Conservation (phyloP, 2,888 invertebrate species). For the Polylopha cassiicola region DNA sequence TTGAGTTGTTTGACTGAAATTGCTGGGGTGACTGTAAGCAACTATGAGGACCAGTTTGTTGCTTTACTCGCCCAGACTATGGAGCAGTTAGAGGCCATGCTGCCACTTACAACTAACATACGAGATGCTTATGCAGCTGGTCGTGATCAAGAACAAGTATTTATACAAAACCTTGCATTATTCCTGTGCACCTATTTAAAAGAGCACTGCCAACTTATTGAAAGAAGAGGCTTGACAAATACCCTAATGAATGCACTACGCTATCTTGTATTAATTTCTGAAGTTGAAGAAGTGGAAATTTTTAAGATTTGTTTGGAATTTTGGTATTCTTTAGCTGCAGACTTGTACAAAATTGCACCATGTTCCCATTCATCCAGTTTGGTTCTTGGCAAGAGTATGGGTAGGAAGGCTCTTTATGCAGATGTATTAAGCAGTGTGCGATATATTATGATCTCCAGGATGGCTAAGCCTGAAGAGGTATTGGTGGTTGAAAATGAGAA, state of each 20-base stretch:
- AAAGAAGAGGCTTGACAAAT: constrained; percentile 86
- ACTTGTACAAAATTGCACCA: constrained; percentile 93
- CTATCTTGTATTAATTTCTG: constrained; percentile 94
- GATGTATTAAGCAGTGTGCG: constrained; percentile 92
- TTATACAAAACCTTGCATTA: constrained; percentile 98
- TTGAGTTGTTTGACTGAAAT: constrained; percentile 99
- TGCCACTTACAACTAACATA: constrained; percentile 94
- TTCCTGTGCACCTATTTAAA: constrained; percentile 98
- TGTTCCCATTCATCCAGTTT: constrained; percentile 74
- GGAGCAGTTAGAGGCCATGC: constrained; percentile 93
- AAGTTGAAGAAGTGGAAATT: constrained; percentile 99
- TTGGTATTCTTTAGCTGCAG: constrained; percentile 96
- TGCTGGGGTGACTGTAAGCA: constrained; percentile 91
- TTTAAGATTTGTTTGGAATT: constrained; percentile 99
- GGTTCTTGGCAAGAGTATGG: constrained; percentile 62
- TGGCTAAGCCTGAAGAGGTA: constrained; percentile 99
- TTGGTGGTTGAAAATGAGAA: constrained; percentile 99
- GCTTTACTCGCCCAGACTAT: constrained; percentile 94
- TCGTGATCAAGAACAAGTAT: constrained; percentile 97
- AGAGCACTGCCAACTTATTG: constrained; percentile 94
- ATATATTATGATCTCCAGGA: constrained; percentile 98
- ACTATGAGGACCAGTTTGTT: constrained; percentile 95
- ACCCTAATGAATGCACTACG: constrained; percentile 89
- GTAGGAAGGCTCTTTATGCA: constrained; percentile 85
- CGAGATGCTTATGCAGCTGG: constrained; percentile 95